Base-by-base conservation (phyloP, 2,113 vertebrate species). In the Nerophis lumbriciformis region DNA sequence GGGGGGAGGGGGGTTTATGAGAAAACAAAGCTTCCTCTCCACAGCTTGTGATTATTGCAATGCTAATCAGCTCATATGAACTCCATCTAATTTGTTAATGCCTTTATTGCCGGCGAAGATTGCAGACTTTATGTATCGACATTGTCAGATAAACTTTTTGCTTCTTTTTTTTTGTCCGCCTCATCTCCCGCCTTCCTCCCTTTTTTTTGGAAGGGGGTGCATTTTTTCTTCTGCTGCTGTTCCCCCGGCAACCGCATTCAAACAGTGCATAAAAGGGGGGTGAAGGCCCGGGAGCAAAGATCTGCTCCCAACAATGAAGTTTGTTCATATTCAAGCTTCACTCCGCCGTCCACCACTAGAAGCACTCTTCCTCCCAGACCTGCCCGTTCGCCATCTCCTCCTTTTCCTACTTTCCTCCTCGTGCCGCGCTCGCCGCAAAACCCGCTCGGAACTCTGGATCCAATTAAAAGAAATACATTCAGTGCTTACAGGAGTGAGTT, bases 191-290 rank as follows among this genome's bases (percentile, higher is more conserved):
- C 68, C 63, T 64, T 65, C 61, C 64, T 48, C 66, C 50, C 56
- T 58, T 70, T 47, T 71, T 44, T 38, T 38, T 57, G 16, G 42
- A 45, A 45, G 6, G 21, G 72, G 49, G 14, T 63, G 79, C 81
- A 88, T 91, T 89, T 87, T 87, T 88, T 77, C 83, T 77, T 68
- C 66, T 65, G 15, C 4, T 10, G 47, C 57, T 55, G 90, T 91
- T 87, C 57, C 88, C 89, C 61, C 0, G 87, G 90, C 84, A 89
- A 90, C 88, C 78, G 80, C 83, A 78, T 88, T 91, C 84, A 91
- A 63, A 73, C 55, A 8, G 76, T 78, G 73, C 62, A 88, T 86
- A 89, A 90, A 90, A 61, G 83, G 76, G 74, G 75, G 85, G 82
- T 76, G 70, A 86, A 89, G 85, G 86, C 78, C 76, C 76, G 39